Evolutionary conservation across 2,888 invertebrate genomes (phyloP).

Genomic region (Drosophila ezoana): DNA sequence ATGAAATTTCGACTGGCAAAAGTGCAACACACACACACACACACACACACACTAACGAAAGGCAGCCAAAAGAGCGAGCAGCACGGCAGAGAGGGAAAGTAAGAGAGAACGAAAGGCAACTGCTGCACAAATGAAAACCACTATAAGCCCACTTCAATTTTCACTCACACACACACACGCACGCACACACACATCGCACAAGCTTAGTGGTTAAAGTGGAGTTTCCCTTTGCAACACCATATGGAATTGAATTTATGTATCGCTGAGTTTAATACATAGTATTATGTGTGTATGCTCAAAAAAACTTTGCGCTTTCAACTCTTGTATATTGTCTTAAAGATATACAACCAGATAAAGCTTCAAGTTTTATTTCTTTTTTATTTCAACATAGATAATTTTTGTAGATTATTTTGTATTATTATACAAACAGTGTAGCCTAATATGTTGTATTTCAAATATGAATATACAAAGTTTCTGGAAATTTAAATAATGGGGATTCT

Average conservation of each 20-base stretch:
- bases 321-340: too few relatives aligned
- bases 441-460: too few relatives aligned
- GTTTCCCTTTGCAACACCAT: constrained; percentile 5
- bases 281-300: neutral
- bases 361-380: too few relatives aligned
- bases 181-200: constrained; percentile 1
- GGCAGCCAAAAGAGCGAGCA: too few relatives aligned
- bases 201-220: constrained; percentile 6
- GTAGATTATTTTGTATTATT: too few relatives aligned
- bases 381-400: too few relatives aligned
- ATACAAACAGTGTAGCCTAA: too few relatives aligned
- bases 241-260: constrained; percentile 12
- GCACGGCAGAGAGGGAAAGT: neutral
- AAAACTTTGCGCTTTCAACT: too few relatives aligned
- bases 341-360: too few relatives aligned
- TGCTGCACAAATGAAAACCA: constrained; percentile 34
- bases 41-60: too few relatives aligned
- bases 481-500: too few relatives aligned
- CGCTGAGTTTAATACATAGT: neutral
- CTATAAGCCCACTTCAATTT: constrained; percentile 31
- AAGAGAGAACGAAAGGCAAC: neutral
- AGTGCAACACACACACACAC: constrained; percentile 65
- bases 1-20: constrained; percentile 70
- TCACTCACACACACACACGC: constrained; percentile 10
- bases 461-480: too few relatives aligned